These are phyloP conservation scores for Gnathonemus echidnorhynchus DNA, from an alignment of 2,113 vertebrate genomes.

Conservation along the genomic window DNA sequence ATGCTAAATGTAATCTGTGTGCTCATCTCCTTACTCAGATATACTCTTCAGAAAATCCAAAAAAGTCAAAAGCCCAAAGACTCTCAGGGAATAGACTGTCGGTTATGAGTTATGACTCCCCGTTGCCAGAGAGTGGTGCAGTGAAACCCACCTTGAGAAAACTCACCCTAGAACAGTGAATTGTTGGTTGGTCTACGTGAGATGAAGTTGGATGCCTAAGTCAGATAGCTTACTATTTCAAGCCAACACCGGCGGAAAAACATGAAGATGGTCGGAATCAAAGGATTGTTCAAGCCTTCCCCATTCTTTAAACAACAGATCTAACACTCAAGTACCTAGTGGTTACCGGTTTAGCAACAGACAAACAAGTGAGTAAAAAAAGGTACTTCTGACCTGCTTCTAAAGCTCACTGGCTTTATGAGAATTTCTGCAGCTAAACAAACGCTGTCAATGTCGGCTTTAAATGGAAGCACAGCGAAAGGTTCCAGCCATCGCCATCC, in stretches of 20 bases:
- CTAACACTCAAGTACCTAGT: background rate
- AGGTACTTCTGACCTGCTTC: background rate
- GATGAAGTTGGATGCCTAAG: background rate
- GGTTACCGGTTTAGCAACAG: background rate
- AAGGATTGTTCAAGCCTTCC: no score
- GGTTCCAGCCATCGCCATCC: background rate
- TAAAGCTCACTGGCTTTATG: background rate
- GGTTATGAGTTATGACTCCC: background rate
- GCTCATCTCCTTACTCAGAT: background rate
- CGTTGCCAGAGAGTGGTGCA: background rate
- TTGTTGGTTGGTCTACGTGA: background rate
- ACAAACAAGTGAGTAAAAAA: background rate
- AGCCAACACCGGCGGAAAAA: background rate
- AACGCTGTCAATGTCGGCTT: background rate
- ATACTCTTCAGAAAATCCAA: background rate
- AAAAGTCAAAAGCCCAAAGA: background rate
- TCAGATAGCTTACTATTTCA: background rate
- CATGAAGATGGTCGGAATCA: background rate
- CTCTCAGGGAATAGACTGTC: background rate
- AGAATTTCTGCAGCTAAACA: background rate
- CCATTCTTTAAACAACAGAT: background rate
- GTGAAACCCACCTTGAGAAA: background rate
- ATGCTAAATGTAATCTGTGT: background rate
- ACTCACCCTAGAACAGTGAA: background rate
- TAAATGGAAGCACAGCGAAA: background rate